phyloP scores from a whole-genome alignment of 2,113 vertebrate genomes.

The Melanerpes formicivorus region DNA sequence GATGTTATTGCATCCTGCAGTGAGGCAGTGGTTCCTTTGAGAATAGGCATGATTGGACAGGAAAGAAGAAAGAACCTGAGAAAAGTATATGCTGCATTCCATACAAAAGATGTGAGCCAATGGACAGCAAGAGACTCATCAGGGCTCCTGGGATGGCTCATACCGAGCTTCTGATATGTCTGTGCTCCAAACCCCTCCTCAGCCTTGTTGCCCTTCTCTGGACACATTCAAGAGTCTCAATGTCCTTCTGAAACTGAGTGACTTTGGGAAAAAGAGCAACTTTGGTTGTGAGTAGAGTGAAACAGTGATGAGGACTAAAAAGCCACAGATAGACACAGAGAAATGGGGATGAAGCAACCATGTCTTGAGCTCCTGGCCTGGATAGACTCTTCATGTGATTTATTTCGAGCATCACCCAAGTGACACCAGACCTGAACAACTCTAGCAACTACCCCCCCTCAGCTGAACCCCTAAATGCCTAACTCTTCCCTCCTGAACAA shows the following conservation, averaged over 20 bases:
- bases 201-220: too few species aligned
- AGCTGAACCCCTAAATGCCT: neutral
- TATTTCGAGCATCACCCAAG: neutral
- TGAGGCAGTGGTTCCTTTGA: neutral
- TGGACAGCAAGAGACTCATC: neutral
- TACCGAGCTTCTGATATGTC: neutral
- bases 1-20: neutral
- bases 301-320: neutral
- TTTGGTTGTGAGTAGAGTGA: neutral
- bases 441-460: neutral
- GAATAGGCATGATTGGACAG: neutral
- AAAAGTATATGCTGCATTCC: accelerated
- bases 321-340: neutral
- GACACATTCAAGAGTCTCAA: too few species aligned
- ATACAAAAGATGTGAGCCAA: neutral
- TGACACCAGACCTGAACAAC: neutral
- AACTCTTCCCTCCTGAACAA: neutral
- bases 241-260: too few species aligned
- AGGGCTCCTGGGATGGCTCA: neutral
- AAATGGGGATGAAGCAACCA: neutral
- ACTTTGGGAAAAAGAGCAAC: neutral
- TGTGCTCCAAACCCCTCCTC: too few species aligned
- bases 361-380: neutral
- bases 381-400: neutral
- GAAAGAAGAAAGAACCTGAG: neutral